Percentiles rank a stretch among this genome's conserved stretches.
Evolutionary conservation across 2,113 vertebrate genomes (phyloP).

Genomic region (Leiothrix lutea): DNA sequence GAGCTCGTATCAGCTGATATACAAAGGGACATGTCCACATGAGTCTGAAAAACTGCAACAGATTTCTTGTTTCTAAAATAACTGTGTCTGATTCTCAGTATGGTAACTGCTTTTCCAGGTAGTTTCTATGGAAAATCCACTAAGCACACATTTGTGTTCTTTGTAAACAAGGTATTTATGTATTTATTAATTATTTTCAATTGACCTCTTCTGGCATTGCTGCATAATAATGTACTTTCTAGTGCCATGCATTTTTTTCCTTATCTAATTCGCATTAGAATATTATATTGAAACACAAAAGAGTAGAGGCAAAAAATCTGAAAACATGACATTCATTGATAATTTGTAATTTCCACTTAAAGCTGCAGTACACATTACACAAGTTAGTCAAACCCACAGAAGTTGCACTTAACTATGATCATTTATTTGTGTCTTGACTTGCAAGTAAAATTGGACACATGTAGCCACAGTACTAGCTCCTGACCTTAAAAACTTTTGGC

Average conservation of each 20-base stretch:
- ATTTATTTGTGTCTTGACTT: not conserved
- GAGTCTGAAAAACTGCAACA: not conserved
- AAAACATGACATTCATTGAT: rapidly evolving
- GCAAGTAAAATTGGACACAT: not conserved
- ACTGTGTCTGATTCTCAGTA: not conserved
- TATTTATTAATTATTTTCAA: not conserved
- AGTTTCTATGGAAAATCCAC: not conserved
- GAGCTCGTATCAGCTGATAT: not conserved
- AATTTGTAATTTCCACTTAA: not conserved
- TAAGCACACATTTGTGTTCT: not conserved
- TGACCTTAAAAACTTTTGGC: not conserved
- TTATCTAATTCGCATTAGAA: not conserved
- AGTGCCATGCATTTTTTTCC: not conserved
- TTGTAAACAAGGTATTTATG: not conserved
- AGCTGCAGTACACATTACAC: not conserved
- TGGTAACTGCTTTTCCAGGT: not conserved
- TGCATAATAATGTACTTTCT: not conserved
- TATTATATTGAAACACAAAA: not conserved
- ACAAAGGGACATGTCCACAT: not conserved
- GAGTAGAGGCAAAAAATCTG: not conserved
- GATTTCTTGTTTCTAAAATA: not conserved
- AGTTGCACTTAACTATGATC: not conserved
- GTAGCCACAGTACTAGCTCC: not conserved
- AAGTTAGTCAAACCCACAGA: not conserved
- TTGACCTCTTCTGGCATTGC: not conserved